Evolutionary conservation across 2,797 vertebrate species (phyloP), one percentile per base, ranked within the genome.

Genomic region (Microctenopoma stevenorrisi): DNA sequence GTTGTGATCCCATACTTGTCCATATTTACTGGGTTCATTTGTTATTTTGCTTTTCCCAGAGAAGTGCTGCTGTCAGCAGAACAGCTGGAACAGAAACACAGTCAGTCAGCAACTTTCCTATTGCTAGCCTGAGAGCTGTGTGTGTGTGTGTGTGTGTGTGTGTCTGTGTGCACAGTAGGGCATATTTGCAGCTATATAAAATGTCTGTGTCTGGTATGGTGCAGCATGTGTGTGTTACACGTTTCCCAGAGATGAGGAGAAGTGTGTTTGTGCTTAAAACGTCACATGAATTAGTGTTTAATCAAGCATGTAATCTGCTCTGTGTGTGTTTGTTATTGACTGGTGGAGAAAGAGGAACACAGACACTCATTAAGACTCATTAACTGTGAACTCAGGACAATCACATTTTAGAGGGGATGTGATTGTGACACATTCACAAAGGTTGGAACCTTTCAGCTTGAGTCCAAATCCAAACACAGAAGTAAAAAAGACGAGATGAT

Each of bases 41-140:
- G 76, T 84, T 77, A 78, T 15, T 49, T 33, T 53, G 46, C 38
- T 78, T 85, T 88, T 88, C 85, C 78, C 86, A 89, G 81, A 78
- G 85, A 86, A 84, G 59, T 22, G 14, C 47, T 60, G 55, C 56
- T 76, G 66, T 72, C 79, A 77, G 71, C 51, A 70, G 51, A 76
- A 63, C 82, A 79, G 76, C 78, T 88, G 85, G 72, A 74, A 35
- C 64, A 64, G 62, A 71, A 52, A 83, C 79, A 79, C 82, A 37
- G 83, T 37, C 78, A 73, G 26, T 78, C 81, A 83, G 76, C 57
- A 60, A 38, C 68, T 67, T 88, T 84, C 74, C 71, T 78, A 81
- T 47, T 70, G 10, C 40, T 55, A 70, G 33, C 54, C 65, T 53
- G 26, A 47, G 64, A 70, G 59, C 4, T 26, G 26, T 71, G 57